phyloP scores from a whole-genome alignment of 2,113 vertebrate genomes.

The Ardeotis arabs region DNA sequence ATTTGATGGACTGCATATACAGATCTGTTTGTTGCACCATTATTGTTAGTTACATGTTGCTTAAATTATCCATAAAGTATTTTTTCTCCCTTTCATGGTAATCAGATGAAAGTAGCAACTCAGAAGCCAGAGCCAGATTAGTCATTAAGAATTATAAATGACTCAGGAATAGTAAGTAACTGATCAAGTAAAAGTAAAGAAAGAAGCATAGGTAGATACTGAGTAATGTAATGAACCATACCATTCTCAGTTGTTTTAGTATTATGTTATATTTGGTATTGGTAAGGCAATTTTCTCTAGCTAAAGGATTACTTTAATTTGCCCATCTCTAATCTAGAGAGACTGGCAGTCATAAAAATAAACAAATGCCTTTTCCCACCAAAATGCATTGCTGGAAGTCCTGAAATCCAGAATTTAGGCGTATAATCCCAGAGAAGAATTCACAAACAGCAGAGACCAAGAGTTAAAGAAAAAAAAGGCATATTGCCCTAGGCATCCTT shows the following conservation, averaged over 20 bases:
- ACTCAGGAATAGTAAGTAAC: not conserved
- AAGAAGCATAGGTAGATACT: not conserved
- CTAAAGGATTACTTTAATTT: not conserved
- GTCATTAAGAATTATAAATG: not conserved
- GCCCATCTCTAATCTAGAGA: not conserved
- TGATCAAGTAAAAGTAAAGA: not conserved
- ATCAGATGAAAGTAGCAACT: not conserved
- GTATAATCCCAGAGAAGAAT: not conserved
- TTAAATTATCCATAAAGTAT: not conserved
- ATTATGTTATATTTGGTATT: not conserved
- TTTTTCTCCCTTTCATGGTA: not conserved
- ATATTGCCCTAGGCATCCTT: not conserved
- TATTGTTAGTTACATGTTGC: not conserved
- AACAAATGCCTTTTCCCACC: constrained; percentile 2
- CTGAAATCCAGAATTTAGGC: not conserved
- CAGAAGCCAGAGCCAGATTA: not conserved
- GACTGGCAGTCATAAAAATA: constrained; percentile 18
- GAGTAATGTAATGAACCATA: not conserved
- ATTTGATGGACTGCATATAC: not conserved
- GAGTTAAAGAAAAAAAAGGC: not conserved
- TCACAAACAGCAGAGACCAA: constrained; percentile 13
- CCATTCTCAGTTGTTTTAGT: not conserved
- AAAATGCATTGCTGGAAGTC: not conserved
- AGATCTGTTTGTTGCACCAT: not conserved
- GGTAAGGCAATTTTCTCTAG: not conserved